A percentile compares a stretch with the other conserved stretches of the same genome.
phyloP scores from a whole-genome alignment of 2,113 vertebrate genomes.

The Ophthalmolycus amberensis region DNA sequence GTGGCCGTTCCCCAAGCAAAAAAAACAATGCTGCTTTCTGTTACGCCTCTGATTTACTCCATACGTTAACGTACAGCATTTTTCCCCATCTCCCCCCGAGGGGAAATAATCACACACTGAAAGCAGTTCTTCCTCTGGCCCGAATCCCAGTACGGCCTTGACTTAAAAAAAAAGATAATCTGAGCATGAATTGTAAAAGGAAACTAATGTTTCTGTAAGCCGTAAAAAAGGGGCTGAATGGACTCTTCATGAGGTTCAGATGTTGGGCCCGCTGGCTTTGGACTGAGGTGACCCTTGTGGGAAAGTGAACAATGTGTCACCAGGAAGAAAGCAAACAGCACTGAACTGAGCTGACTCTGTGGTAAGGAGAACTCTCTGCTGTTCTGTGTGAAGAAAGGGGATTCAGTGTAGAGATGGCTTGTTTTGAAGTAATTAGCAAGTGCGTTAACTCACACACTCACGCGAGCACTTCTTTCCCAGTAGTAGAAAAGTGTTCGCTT shows the following conservation, averaged over 20 bases:
- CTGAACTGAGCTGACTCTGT: slow-evolving; percentile 3
- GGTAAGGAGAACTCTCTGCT: slow-evolving; percentile 9
- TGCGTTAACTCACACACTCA: slow-evolving; percentile 33
- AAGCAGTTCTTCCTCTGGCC: slow-evolving; percentile 69
- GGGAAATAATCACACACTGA: slow-evolving; percentile 64
- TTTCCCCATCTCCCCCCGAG: not conserved
- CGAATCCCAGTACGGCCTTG: slow-evolving; percentile 52
- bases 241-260: slow-evolving; percentile 70
- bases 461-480: slow-evolving; percentile 25
- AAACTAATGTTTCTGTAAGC: slow-evolving; percentile 65
- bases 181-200: slow-evolving; percentile 62
- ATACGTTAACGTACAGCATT: slow-evolving; percentile 45
- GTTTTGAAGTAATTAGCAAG: slow-evolving; percentile 40
- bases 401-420: slow-evolving; percentile 4
- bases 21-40: slow-evolving; percentile 43
- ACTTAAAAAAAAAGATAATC: slow-evolving; percentile 61
- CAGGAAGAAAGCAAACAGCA: slow-evolving; percentile 29
- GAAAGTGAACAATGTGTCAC: slow-evolving; percentile 59
- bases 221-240: slow-evolving; percentile 58
- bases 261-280: slow-evolving; percentile 57
- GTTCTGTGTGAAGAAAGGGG: not conserved
- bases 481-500: slow-evolving; percentile 55
- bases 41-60: slow-evolving; percentile 49
- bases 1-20: slow-evolving; percentile 25
- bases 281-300: slow-evolving; percentile 65